Base-by-base conservation (phyloP, 2,888 invertebrate species). In the Lycaena phlaeas region DNA sequence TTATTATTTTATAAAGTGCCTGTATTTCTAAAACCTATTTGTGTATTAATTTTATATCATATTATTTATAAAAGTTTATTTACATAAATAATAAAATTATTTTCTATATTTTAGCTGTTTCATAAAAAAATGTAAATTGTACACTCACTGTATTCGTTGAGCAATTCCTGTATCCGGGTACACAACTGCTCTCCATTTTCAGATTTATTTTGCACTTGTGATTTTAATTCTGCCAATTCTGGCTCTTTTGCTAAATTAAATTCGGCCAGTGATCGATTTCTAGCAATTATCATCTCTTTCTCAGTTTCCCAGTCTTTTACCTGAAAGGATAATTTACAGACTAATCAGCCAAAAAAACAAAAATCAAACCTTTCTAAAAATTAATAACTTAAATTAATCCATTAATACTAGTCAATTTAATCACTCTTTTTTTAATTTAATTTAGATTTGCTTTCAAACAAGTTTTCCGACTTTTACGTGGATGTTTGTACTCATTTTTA, bases 191-290 rank as follows among this genome's bases (percentile, higher is more conserved):
- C 92, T 1, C 92, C 92, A 44, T 85, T 77, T 50, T 89, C 89
- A 0, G 90, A 89, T 3, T 90, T 79, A 46, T 92, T 88, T 51
- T 89, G 88, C 3, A 97, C 74, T 44, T 88, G 87, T 40, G 89
- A 87, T 58, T 95, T 92, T 0, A 91, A 81, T 47, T 92, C 90
- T 17, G 91, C 89, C 4, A 97, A 78, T 60, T 90, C 88, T 0
- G 97, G 96, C 70, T 97, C 96, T 59, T 91, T 90, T 1, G 89
- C 87, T 31, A 98, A 79, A 72, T 98, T 98, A 57, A 89, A 93
- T 67, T 98, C 98, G 0, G 98, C 97, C 45, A 96, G 75, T 9
- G 92, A 93, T 64, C 94, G 91, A 72, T 97, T 98, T n/a, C 92
- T 92, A 1, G 92, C 93, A 59, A 98, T 88, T 41, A 96, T 82